Conservation (phyloP, 2,797 vertebrate species). For the Gymnocypris eckloni region DNA sequence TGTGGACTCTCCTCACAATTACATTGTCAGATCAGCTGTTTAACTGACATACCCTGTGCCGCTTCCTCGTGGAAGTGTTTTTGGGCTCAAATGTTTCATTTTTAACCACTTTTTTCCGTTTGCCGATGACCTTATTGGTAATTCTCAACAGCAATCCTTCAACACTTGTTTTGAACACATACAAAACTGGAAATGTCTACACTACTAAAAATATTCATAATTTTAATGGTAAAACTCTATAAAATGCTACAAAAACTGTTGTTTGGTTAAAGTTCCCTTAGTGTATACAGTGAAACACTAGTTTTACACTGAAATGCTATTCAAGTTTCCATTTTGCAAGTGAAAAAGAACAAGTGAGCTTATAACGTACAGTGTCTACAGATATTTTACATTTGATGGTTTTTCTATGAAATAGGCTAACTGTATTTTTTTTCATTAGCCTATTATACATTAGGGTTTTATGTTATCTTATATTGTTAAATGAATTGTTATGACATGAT, state of each 20-base stretch:
- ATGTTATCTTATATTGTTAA: background rate
- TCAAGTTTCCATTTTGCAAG: too few species aligned
- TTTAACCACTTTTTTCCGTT: background rate
- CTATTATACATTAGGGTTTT: background rate
- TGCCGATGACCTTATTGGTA: background rate
- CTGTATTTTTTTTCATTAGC: background rate
- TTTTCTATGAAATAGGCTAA: too few species aligned
- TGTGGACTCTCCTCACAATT: slow-evolving; percentile 35
- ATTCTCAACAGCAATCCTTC: background rate
- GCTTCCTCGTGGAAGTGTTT: slow-evolving; percentile 3
- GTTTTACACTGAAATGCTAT: too few species aligned
- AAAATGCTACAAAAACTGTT: background rate
- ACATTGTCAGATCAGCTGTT: slow-evolving; percentile 5
- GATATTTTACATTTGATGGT: background rate
- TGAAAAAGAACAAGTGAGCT: background rate
- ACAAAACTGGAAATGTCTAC: background rate
- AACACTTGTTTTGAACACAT: background rate
- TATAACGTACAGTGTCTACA: background rate
- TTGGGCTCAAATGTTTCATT: background rate
- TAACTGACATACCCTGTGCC: background rate
- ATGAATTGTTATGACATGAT: background rate
- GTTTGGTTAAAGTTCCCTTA: background rate
- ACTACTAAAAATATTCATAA: background rate
- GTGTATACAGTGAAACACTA: background rate
- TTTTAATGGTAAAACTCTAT: background rate